Percentiles rank a stretch among this genome's conserved stretches.
phyloP scores from a whole-genome alignment of 2,888 invertebrate species.

The Tenthredo notha region DNA sequence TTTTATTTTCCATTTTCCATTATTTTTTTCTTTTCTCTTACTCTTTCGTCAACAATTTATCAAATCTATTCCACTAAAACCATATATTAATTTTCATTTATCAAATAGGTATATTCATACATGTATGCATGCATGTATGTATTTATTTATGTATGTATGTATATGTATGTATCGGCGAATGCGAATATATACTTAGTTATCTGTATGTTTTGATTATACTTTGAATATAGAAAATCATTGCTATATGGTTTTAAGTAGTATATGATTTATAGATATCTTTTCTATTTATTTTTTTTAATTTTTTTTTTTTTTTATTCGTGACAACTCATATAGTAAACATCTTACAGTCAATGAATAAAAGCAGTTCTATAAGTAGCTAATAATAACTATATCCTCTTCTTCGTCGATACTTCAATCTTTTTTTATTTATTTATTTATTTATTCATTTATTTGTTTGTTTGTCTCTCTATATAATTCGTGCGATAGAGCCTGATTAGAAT shows the following conservation, averaged over 20 bases:
- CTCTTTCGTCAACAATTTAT: not conserved
- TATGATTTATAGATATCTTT: conserved; percentile 25
- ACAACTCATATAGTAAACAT: conserved; percentile 55
- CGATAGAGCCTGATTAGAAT: conserved; percentile 48
- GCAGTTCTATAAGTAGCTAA: conserved; percentile 51
- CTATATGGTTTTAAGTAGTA: conserved; percentile 37
- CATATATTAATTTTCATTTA: conserved; percentile 23
- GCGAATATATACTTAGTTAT: not conserved
- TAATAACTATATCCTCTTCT: conserved; percentile 36
- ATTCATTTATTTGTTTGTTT: not conserved
- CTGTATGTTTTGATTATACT: not conserved
- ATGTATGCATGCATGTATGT: not conserved
- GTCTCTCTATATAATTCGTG: conserved; percentile 40
- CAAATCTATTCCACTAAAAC: conserved; percentile 41
- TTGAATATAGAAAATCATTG: conserved; percentile 1
- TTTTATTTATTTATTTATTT: not conserved
- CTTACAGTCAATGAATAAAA: conserved; percentile 56
- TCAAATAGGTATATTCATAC: not conserved
- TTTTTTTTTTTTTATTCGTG: conserved; percentile 53
- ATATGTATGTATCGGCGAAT: not conserved
- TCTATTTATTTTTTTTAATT: conserved; percentile 18
- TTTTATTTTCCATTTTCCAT: conserved; percentile 40
- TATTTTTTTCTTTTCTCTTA: conserved; percentile 20
- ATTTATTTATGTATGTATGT: not conserved
- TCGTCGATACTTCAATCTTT: conserved; percentile 21